Evolutionary conservation across 2,888 invertebrate species (phyloP).

Genomic region (Carcina quercana): DNA sequence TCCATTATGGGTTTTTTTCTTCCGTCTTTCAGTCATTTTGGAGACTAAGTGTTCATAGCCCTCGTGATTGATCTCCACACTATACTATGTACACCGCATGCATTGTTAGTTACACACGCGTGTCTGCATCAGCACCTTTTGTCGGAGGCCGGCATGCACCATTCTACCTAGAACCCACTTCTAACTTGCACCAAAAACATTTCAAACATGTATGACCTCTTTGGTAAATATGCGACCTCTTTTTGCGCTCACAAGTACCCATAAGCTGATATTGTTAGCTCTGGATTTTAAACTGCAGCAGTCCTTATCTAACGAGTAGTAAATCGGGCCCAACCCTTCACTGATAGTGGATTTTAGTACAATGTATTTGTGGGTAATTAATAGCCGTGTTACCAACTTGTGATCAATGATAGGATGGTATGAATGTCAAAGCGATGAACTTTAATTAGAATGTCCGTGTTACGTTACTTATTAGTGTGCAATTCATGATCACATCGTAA

Average conservation of each 20-base stretch:
- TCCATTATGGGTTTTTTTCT: conserved; percentile 76
- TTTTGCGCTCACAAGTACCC: conserved; percentile 42
- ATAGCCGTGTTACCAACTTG: conserved; percentile 61
- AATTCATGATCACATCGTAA: conserved; percentile 52
- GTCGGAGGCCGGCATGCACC: conserved; percentile 66
- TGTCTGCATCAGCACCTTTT: conserved; percentile 64
- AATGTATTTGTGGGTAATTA: conserved; percentile 55
- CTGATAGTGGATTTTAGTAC: conserved; percentile 67
- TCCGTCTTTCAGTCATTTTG: conserved; percentile 73
- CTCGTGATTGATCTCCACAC: conserved; percentile 49
- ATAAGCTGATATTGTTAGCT: conserved; percentile 63
- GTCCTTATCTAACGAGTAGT: conserved; percentile 58
- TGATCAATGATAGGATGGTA: conserved; percentile 65
- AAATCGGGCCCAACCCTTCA: conserved; percentile 62
- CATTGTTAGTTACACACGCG: conserved; percentile 73
- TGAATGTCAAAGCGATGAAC: conserved; percentile 75
- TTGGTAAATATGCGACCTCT: conserved; percentile 40
- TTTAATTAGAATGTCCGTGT: conserved; percentile 71
- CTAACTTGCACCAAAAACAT: conserved; percentile 68
- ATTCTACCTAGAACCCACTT: conserved; percentile 72
- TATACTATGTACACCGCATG: conserved; percentile 74
- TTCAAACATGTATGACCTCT: conserved; percentile 45
- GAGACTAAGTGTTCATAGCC: conserved; percentile 60
- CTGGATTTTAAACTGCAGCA: conserved; percentile 45
- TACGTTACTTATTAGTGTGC: conserved; percentile 67